Evolutionary conservation across 2,797 vertebrate species (phyloP).

Genomic region (Philypnodon macrostomus): DNA sequence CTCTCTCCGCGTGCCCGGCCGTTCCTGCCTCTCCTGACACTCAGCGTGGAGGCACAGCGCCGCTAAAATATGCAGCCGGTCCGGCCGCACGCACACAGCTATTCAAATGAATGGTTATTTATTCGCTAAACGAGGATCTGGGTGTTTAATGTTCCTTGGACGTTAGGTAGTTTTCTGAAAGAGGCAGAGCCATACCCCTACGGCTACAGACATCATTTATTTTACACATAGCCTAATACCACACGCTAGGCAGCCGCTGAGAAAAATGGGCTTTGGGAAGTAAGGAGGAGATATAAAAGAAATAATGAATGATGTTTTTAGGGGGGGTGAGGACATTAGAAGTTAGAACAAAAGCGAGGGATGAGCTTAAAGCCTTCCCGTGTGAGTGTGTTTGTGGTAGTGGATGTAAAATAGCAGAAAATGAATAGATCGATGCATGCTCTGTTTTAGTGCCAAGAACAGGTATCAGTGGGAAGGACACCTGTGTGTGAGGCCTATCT

Average conservation of each 20-base stretch:
- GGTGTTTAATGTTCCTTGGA: constrained; percentile 99
- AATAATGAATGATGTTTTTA: constrained; percentile 68
- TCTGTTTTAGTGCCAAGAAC: not conserved
- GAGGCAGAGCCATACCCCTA: constrained; percentile 90
- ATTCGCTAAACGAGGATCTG: constrained; percentile 99
- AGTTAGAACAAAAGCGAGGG: constrained; percentile 54
- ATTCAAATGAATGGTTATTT: constrained; percentile 99
- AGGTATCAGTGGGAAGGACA: constrained; percentile 45
- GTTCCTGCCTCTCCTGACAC: constrained; percentile 56
- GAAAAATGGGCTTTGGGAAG: constrained; percentile 85
- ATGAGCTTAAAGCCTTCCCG: constrained; percentile 48
- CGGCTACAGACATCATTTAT: constrained; percentile 99
- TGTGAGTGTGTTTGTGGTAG: constrained; percentile 19
- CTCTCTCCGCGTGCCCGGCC: constrained; percentile 60
- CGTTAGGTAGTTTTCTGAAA: constrained; percentile 94
- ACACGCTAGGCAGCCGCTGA: constrained; percentile 91
- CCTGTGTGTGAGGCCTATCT: constrained; percentile 54
- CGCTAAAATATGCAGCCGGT: constrained; percentile 96
- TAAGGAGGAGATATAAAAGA: constrained; percentile 69
- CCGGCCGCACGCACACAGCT: constrained; percentile 80
- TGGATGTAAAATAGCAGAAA: constrained; percentile 22
- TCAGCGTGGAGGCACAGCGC: constrained; percentile 66
- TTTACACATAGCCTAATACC: constrained; percentile 98
- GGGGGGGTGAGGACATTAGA: constrained; percentile 60
- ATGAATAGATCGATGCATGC: constrained; percentile 15